phyloP scores from a whole-genome alignment of 2,113 vertebrate genomes.

The Halcyon senegalensis region DNA sequence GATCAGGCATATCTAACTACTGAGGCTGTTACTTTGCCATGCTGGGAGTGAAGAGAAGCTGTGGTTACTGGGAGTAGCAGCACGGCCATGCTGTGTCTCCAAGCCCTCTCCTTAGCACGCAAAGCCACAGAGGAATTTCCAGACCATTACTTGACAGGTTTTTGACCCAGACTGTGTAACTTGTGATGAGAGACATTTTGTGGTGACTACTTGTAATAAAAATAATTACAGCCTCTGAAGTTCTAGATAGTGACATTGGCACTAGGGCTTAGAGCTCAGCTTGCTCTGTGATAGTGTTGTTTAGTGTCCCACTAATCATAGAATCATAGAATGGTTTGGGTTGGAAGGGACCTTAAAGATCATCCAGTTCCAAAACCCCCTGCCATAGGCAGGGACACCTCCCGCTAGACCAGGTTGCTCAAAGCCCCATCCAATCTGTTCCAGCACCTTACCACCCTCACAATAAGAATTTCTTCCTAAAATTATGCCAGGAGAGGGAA shows the following conservation, averaged over 20 bases:
- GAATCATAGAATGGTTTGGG: neutral
- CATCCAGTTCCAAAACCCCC: neutral
- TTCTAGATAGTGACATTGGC: neutral
- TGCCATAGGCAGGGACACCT: neutral
- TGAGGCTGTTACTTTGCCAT: rapidly evolving
- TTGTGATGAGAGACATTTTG: neutral
- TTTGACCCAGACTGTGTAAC: neutral
- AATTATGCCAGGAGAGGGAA: neutral
- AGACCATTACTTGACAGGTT: neutral
- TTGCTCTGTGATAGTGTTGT: neutral
- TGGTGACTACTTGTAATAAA: neutral
- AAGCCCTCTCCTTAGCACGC: no score
- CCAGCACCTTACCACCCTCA: neutral
- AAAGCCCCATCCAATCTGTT: neutral
- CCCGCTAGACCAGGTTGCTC: neutral
- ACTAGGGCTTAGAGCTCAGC: neutral
- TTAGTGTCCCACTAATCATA: neutral
- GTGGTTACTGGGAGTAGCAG: neutral
- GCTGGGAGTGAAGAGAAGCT: neutral
- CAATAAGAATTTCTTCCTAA: neutral
- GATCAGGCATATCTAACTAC: neutral
- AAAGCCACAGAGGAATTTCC: neutral
- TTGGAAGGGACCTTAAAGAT: neutral
- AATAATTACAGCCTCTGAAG: neutral
- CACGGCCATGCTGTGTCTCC: neutral